Base-by-base conservation (phyloP, 92 coral and sea anemone species). In the Desmophyllum pertusum region DNA sequence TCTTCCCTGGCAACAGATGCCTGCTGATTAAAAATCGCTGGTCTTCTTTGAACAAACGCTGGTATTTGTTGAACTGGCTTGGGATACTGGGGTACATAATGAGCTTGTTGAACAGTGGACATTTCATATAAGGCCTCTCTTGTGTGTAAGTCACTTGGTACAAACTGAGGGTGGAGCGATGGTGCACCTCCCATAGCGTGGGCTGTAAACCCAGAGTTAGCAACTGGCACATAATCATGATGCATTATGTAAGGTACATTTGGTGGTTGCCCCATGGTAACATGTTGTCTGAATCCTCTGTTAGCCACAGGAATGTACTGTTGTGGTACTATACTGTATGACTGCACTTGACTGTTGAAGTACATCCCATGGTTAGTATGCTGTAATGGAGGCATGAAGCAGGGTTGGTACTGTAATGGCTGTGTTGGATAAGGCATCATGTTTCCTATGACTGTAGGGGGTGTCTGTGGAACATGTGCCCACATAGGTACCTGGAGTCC, bases 391-490 rank as follows among this genome's bases (percentile, higher is more conserved):
- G 86, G 70, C 42, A 82, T 57, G 59, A 39, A 71, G 68, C 79
- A 71, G 3, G 78, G 70, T 29, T 72, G 86, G 55, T 73, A 82
- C 43, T 80, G 84, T 31, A 80, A 17, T 68, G 84, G 84, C 75
- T 80, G 84, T 67, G 84, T 80, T 48, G 86, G 79, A 55, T 82
- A 82, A 25, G 78, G 78, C 72, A 82, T 53, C 86, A 82, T 71
- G 45, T 73, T 72, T 33, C 86, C 86, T 1, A 73, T 53, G 45
- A 73, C 71, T 18, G 70, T 18, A 18, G 86, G 55, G 4, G 86
- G 59, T 14, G 78, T 29, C 70, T 82, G 86, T 41, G 86, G 72
- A 39, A 82, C 69, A 57, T 71, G 86, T 71, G 86, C 45, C 86
- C 78, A 73, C 86, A 82, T 73, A 10, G 86, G 86, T 29, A 82